These are phyloP conservation scores for Lepidonotus clava DNA, from an alignment of 2,888 invertebrate species.

Conservation along the genomic window DNA sequence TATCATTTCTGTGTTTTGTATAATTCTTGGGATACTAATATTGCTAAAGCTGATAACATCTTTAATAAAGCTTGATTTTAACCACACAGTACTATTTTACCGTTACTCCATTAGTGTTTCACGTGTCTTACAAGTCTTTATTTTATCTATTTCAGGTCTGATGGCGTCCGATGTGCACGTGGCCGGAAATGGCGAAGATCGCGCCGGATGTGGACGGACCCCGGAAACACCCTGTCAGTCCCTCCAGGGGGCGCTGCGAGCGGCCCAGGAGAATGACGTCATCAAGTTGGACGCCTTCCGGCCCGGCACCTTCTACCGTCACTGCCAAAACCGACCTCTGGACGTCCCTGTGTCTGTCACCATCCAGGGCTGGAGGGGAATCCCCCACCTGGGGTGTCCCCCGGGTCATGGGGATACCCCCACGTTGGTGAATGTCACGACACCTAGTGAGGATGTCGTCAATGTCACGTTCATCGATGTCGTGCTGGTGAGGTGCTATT, in stretches of 20 bases:
- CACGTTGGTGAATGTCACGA: slow-evolving; percentile 49
- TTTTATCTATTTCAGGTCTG: background rate
- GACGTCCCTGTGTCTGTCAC: slow-evolving; percentile 53
- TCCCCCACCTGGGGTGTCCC: slow-evolving; percentile 53
- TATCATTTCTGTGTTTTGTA: too few species aligned
- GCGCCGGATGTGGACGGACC: slow-evolving; percentile 50
- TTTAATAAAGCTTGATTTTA: too few species aligned
- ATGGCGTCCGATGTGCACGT: slow-evolving; percentile 41
- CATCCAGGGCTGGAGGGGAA: slow-evolving; percentile 52
- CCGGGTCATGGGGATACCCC: background rate
- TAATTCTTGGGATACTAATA: background rate
- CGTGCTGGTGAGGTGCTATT: slow-evolving; percentile 12
- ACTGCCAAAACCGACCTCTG: slow-evolving; percentile 50
- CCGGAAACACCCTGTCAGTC: slow-evolving; percentile 56
- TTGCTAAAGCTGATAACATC: too few species aligned
- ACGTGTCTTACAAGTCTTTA: too few species aligned
- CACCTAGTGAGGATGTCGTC: background rate
- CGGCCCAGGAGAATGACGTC: slow-evolving; percentile 32
- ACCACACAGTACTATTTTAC: too few species aligned
- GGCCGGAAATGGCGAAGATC: slow-evolving; percentile 58
- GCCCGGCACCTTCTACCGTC: background rate
- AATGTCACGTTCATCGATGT: slow-evolving; percentile 52
- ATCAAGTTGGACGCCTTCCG: slow-evolving; percentile 36
- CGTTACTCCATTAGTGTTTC: too few species aligned
- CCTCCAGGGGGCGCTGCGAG: slow-evolving; percentile 48